These are phyloP conservation scores for Lochmaea capreae DNA, from an alignment of 2,888 invertebrate species.

Conservation along the genomic window DNA sequence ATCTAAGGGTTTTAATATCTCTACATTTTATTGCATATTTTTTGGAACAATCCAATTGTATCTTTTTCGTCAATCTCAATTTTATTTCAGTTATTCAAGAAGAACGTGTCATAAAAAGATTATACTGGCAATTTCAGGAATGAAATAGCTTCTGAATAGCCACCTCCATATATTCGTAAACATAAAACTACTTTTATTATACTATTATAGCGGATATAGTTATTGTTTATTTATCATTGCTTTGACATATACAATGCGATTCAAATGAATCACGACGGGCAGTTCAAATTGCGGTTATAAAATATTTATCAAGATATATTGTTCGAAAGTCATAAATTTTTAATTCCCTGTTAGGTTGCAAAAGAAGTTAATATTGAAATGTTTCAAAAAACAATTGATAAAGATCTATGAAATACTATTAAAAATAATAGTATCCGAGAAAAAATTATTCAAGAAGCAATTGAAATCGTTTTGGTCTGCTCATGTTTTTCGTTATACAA, in stretches of 20 bases:
- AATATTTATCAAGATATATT: neutral
- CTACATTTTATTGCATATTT: neutral
- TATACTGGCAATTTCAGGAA: constrained; percentile 19
- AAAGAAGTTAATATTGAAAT: neutral
- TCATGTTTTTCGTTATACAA: too few species aligned
- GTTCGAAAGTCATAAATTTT: neutral
- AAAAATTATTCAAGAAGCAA: too few species aligned
- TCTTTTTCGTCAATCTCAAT: constrained; percentile 4
- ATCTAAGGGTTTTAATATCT: neutral
- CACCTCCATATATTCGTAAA: constrained; percentile 16
- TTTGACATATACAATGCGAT: constrained; percentile 11
- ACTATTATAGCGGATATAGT: constrained; percentile 22
- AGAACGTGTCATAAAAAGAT: constrained; percentile 21
- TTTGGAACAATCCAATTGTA: constrained; percentile 4
- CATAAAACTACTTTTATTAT: constrained; percentile 31
- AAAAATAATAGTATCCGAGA: too few species aligned
- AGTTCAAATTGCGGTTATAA: neutral
- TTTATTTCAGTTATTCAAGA: constrained; percentile 20
- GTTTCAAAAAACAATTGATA: too few species aligned
- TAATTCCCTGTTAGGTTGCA: neutral
- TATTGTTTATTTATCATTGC: constrained; percentile 29
- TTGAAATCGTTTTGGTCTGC: too few species aligned
- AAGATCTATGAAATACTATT: too few species aligned
- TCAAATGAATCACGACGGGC: neutral
- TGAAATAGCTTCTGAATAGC: constrained; percentile 10